Percentiles rank a stretch among this genome's conserved stretches.
phyloP scores from a whole-genome alignment of 2,888 invertebrate species.

The Pyrrhia umbra region DNA sequence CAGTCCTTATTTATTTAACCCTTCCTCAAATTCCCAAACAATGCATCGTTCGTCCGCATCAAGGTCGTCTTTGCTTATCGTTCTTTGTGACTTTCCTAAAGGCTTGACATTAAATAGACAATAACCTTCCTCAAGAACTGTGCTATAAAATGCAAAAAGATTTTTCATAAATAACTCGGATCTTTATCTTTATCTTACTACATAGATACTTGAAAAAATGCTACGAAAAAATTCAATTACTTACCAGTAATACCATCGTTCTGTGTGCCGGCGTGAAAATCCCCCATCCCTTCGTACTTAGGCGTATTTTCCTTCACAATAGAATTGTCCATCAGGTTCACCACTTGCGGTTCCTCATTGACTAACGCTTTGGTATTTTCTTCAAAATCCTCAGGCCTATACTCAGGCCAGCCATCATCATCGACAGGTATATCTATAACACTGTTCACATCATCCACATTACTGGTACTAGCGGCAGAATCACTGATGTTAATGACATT shows the following conservation, averaged over 20 bases:
- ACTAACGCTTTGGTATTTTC: conserved; percentile 69
- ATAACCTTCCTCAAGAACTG: no score
- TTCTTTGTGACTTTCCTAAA: no score
- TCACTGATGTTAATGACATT: conserved; percentile 76
- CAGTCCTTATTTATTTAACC: no score
- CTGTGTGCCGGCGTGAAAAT: conserved; percentile 90
- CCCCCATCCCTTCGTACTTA: conserved; percentile 87
- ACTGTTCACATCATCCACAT: conserved; percentile 64
- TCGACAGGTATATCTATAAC: conserved; percentile 75
- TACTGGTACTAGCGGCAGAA: conserved; percentile 70
- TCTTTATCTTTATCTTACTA: no score
- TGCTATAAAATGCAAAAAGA: no score
- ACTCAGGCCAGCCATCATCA: conserved; percentile 90
- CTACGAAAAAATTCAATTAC: not conserved
- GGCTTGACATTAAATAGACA: no score
- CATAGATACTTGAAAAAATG: no score
- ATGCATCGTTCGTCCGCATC: no score
- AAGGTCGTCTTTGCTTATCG: no score
- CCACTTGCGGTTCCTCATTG: conserved; percentile 62
- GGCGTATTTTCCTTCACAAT: conserved; percentile 62
- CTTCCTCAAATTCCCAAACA: no score
- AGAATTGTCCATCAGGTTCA: conserved; percentile 76
- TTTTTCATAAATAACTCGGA: no score
- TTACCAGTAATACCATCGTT: conserved; percentile 92
- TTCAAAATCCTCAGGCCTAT: conserved; percentile 85